These are phyloP conservation scores for Phylloscopus trochilus DNA, from an alignment of 2,113 vertebrate genomes.

Conservation along the genomic window DNA sequence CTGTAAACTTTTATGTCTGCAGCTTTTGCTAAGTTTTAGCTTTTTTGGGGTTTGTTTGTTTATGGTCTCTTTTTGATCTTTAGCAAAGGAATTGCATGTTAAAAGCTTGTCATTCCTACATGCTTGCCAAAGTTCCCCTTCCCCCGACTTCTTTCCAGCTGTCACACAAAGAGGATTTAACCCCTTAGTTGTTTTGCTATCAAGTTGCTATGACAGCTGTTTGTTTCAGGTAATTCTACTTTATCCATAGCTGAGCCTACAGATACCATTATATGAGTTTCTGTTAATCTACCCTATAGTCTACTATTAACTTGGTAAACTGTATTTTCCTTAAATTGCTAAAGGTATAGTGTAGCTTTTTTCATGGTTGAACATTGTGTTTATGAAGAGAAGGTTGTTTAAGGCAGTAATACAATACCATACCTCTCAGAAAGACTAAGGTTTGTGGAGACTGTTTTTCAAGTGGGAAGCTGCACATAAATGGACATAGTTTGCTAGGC, in stretches of 20 bases:
- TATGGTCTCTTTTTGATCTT: background rate
- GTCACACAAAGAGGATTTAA: background rate
- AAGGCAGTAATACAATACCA: background rate
- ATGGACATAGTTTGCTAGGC: background rate
- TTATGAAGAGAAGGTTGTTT: background rate
- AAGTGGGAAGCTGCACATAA: background rate
- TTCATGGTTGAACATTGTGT: background rate
- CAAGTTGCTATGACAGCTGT: background rate
- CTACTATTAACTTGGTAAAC: background rate
- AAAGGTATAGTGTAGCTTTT: background rate
- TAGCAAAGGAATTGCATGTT: background rate
- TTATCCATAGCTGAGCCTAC: background rate
- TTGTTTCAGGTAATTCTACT: background rate
- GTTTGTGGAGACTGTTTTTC: background rate
- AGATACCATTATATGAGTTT: background rate
- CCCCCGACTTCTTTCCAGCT: background rate
- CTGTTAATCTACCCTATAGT: background rate
- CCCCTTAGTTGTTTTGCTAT: background rate
- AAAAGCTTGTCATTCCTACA: background rate
- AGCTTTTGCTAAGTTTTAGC: background rate
- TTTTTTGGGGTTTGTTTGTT: background rate
- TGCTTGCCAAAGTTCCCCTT: background rate
- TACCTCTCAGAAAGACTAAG: background rate
- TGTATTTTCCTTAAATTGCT: background rate
- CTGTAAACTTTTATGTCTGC: background rate